These are phyloP conservation scores for Pyrocoelia pectoralis DNA, from an alignment of 2,888 invertebrate genomes.

Conservation along the genomic window DNA sequence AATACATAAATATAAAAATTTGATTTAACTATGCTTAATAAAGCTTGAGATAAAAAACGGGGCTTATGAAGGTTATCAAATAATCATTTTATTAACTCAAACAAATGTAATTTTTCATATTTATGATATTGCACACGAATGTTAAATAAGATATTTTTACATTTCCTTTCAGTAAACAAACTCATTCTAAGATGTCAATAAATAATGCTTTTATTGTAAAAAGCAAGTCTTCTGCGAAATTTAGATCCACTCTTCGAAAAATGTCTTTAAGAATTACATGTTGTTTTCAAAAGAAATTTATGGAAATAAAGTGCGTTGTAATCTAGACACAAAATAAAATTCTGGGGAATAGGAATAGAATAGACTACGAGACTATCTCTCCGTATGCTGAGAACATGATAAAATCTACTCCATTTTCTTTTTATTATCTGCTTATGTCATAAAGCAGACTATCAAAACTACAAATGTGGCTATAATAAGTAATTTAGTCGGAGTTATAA, in stretches of 20 bases:
- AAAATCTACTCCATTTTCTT: slow-evolving; percentile 1
- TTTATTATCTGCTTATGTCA: neutral
- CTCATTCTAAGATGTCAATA: slow-evolving; percentile 1
- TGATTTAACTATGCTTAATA: too few species aligned
- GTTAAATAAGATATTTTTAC: neutral
- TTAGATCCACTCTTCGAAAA: neutral
- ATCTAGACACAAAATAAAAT: slow-evolving; percentile 1
- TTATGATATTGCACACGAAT: neutral
- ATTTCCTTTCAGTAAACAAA: slow-evolving; percentile 1
- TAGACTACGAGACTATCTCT: neutral
- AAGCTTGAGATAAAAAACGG: too few species aligned
- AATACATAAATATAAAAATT: too few species aligned
- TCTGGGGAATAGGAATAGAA: neutral
- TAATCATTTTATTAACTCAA: neutral
- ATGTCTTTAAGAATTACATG: neutral
- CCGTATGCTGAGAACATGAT: slow-evolving; percentile 1
- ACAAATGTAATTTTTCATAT: neutral
- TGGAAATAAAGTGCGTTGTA: slow-evolving; percentile 1
- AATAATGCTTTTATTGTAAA: neutral
- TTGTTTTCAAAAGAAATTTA: slow-evolving; percentile 1
- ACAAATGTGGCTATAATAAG: neutral
- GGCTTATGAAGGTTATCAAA: neutral
- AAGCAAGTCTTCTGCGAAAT: neutral
- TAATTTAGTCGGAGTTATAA: neutral
- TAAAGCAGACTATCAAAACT: neutral